Evolutionary conservation across 1,140 invertebrate genomes (phyloP).

Genomic region (Drosophila chauvacae): DNA sequence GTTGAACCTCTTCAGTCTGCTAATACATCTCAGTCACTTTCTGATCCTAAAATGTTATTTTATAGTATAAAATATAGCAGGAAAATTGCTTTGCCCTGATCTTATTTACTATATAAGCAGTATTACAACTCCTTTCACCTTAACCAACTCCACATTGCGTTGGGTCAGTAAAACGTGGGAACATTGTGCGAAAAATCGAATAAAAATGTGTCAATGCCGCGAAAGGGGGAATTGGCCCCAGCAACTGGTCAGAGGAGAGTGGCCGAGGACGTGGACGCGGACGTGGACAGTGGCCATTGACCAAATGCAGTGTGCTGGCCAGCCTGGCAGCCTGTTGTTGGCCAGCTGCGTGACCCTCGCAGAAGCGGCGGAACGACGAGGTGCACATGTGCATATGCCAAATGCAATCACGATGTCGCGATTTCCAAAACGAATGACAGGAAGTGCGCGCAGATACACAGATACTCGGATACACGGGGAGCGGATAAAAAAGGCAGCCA

Average conservation of each 20-base stretch:
- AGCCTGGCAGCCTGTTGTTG: constrained; percentile 11
- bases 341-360: constrained; percentile 46
- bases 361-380: constrained; percentile 8
- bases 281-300: constrained; percentile 19
- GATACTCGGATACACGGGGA: constrained; percentile 17
- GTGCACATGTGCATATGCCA: constrained; percentile 42
- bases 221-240: constrained; percentile 34
- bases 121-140: not conserved
- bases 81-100: not conserved
- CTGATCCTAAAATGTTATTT: not conserved
- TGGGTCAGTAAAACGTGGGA: constrained; percentile 65
- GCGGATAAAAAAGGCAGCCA: not conserved
- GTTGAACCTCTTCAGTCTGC: not conserved
- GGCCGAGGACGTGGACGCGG: not conserved
- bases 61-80: not conserved
- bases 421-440: constrained; percentile 63
- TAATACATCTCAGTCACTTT: not conserved
- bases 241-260: constrained; percentile 48
- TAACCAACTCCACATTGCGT: constrained; percentile 39
- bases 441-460: constrained; percentile 56
- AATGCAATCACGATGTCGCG: constrained; percentile 67
- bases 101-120: not conserved
- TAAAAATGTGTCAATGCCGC: constrained; percentile 71
- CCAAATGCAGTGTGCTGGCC: constrained; percentile 31
- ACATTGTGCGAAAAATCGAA: constrained; percentile 26